Base-by-base conservation (phyloP, 2,113 vertebrate genomes). In the Dicaeum eximium region DNA sequence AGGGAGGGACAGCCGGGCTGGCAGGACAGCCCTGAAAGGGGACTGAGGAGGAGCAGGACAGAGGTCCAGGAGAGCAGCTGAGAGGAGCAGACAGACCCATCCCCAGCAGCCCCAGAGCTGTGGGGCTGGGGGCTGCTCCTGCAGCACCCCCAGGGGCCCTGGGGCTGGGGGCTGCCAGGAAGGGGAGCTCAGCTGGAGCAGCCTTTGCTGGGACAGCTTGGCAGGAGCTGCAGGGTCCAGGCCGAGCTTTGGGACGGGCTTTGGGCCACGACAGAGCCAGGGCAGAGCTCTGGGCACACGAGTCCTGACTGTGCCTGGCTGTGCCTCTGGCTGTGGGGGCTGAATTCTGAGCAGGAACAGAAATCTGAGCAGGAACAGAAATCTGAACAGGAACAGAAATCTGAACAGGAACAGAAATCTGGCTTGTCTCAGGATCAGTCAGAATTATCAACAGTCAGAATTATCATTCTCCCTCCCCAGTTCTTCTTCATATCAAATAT, bases 361-460 rank as follows among this genome's bases (percentile, higher is more conserved):
- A 38, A 38, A 38, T 38, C 38, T 38, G 38, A 38, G 12, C 38
- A 38, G 38, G 12, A 38, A 10, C 57, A 33, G 57, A 66, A 75
- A 38, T 38, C 38, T 38, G 38, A 38, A 38, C 38, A 38, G 38
- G 12, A 38, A 38, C 38, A 38, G 38, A 38, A 38, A 38, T 38
- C 38, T 38, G 38, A 38, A 38, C 38, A 38, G 38, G 12, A 38
- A 10, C 57, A 33, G 57, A 66, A 75, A 64, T 44, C 90, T 94
- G 93, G 16, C 90, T 93, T 83, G 11, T 58, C 73, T n/a, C n/a
- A n/a, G n/a, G n/a, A n/a, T 86, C 89, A 92, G 60, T 50, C 88
- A 84, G 73, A 88, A 81, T 90, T 87, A 44, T 79, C 89, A 28
- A 88, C 89, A 92, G 60, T 50, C 88, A 84, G 73, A 88, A 81